Base-by-base conservation (phyloP, 1,140 invertebrate species). In the Drosophila eugracilis region DNA sequence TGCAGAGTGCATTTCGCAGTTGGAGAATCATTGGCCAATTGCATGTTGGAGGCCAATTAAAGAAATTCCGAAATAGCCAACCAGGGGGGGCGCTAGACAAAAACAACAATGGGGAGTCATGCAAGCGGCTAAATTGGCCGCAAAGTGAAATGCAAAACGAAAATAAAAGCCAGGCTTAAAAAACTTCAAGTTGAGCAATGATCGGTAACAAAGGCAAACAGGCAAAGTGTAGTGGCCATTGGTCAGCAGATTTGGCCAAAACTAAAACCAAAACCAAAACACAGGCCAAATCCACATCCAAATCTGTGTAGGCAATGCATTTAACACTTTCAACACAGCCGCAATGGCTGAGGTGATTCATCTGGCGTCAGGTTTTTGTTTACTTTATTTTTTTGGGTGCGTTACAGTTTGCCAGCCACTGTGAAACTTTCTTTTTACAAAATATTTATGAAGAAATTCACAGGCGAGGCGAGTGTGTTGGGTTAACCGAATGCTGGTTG, bases 401-500 rank as follows among this genome's bases (percentile, higher is more conserved):
- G 80, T 85, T 75, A 77, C 81, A 85, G 81, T 85, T 85, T 85
- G 58, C 39, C 62, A 85, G 81, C 47, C 58, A 86, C 73, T 85
- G 83, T 53, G 54, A 75, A 86, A 85, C 81, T 85, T 85, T 85
- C 80, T 85, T 85, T 85, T 85, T 74, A 85, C 76, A 26, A 84
- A 85, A 85, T 85, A 72, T 79, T 84, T 85, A 80, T 84, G 57
- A 73, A 84, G 81, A 85, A 85, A 85, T 75, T 86, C 44, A 42
- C 57, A 34, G 55, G 36, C 28, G 45, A 41, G 12, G 42, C 50
- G 37, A 58, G 48, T 32, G n/a, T 17, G 37, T 9, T 41, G 54
- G 60, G 24, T 44, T 57, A 53, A 26, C n/a, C 34, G 39, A 28
- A 22, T 26, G 49, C 36, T 39, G n/a, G 73, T 69, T 42, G 81